Percentiles rank a stretch among this genome's conserved stretches.
phyloP scores from a whole-genome alignment of 2,113 vertebrate species.

The Copsychus sechellarum region DNA sequence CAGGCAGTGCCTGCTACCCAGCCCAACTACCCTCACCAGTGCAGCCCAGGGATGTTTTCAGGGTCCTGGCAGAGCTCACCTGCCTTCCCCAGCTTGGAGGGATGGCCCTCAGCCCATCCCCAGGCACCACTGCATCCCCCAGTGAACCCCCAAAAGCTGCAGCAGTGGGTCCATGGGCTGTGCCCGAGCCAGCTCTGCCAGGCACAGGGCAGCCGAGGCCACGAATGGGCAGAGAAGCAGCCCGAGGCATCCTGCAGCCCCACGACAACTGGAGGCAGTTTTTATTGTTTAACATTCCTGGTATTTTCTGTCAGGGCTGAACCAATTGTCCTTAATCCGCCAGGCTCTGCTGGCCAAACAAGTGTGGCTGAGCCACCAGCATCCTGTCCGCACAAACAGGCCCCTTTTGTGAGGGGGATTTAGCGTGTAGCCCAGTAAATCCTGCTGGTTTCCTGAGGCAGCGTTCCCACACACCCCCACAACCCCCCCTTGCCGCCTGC shows the following conservation, averaged over 20 bases:
- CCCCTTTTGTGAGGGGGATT: conserved; percentile 73
- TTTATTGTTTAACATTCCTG: conserved; percentile 76
- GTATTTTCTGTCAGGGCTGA: conserved; percentile 74
- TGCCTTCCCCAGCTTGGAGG: accelerated
- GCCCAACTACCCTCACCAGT: neutral
- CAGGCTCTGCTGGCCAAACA: conserved; percentile 72
- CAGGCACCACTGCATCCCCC: neutral
- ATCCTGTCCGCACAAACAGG: conserved; percentile 70
- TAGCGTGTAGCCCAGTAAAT: conserved; percentile 69
- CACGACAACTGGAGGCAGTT: conserved; percentile 64
- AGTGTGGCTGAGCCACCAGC: conserved; percentile 70
- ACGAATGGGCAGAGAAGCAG: neutral
- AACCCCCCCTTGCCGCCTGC: accelerated
- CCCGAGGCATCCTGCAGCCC: neutral
- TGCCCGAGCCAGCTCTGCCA: neutral
- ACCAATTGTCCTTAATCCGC: conserved; percentile 75
- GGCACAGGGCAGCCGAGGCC: neutral
- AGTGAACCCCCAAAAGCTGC: neutral
- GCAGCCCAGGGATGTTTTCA: neutral
- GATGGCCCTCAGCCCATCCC: neutral
- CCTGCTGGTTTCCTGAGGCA: conserved; percentile 68
- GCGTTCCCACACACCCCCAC: conserved; percentile 57
- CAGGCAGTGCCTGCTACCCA: neutral
- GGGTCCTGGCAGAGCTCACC: too few species aligned
- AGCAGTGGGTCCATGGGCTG: neutral